A percentile compares a stretch with the other conserved stretches of the same genome.
phyloP scores from a whole-genome alignment of 2,113 vertebrate species.

The Oncorhynchus gorbuscha region DNA sequence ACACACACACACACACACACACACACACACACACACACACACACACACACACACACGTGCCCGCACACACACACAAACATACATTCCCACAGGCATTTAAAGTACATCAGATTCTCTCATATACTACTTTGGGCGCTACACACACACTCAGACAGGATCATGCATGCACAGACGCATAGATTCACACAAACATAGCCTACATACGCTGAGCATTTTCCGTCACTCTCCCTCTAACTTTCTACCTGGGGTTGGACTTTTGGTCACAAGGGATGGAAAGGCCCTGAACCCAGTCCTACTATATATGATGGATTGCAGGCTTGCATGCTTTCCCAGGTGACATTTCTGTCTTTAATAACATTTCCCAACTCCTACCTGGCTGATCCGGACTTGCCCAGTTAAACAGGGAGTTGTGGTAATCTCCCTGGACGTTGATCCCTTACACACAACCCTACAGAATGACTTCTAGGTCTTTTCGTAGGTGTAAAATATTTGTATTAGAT shows the following conservation, averaged over 20 bases:
- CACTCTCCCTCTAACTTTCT: too few relatives aligned
- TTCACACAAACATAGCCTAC: not conserved
- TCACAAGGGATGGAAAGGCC: too few relatives aligned
- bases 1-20: too few relatives aligned
- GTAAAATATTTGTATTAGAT: not conserved
- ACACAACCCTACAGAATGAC: not conserved
- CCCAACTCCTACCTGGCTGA: not conserved
- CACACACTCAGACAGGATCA: not conserved
- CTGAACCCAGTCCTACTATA: not conserved
- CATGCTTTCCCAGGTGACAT: not conserved
- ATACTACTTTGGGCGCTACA: not conserved
- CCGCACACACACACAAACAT: too few relatives aligned
- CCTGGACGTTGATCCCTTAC: not conserved
- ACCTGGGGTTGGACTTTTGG: too few relatives aligned
- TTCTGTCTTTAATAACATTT: not conserved
- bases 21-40: not conserved
- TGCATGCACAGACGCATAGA: not conserved
- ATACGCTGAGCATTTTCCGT: too few relatives aligned
- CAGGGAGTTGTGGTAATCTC: not conserved
- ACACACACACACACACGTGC: too few relatives aligned
- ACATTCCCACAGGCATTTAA: too few relatives aligned
- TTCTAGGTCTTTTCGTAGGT: not conserved
- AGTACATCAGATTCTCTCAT: too few relatives aligned
- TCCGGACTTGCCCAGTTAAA: too few relatives aligned
- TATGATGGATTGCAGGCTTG: not conserved